Conservation (phyloP, 1,140 invertebrate genomes). For the Drosophila ogumai region DNA sequence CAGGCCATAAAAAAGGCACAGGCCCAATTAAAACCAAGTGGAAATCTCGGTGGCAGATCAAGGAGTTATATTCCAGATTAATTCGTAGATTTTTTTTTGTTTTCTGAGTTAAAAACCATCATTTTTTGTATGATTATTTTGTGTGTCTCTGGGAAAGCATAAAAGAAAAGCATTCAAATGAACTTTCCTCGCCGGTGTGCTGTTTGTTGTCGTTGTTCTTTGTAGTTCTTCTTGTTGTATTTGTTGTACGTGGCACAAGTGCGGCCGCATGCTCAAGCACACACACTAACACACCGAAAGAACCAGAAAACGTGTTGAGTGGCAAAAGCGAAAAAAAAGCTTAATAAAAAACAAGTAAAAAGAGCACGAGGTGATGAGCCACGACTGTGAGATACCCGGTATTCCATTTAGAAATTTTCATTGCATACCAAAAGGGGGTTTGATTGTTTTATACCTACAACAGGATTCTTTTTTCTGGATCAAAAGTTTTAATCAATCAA, state of each 20-base stretch:
- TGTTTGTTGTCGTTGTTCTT: conserved; percentile 36
- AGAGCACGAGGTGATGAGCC: conserved; percentile 10
- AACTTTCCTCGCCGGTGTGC: conserved; percentile 62
- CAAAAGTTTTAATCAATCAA: neutral
- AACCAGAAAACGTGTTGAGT: conserved; percentile 79
- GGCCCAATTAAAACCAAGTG: conserved; percentile 77
- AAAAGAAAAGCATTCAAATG: conserved; percentile 81
- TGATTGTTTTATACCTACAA: neutral
- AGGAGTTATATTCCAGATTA: conserved; percentile 34
- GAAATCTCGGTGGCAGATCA: conserved; percentile 39
- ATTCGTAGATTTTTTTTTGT: conserved; percentile 34
- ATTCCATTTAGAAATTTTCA: neutral
- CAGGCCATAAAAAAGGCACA: conserved; percentile 54
- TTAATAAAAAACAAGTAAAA: conserved; percentile 23
- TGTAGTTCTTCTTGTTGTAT: conserved; percentile 48
- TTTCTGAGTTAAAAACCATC: conserved; percentile 8
- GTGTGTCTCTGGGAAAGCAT: conserved; percentile 66
- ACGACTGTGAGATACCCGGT: conserved; percentile 6
- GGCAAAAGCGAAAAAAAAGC: conserved; percentile 46
- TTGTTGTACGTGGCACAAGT: conserved; percentile 79
- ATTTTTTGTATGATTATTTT: conserved; percentile 47
- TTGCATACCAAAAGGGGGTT: neutral
- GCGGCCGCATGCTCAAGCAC: conserved; percentile 80
- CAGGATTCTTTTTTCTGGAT: neutral
- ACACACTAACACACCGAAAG: conserved; percentile 44